Base-by-base conservation (phyloP, 2,113 vertebrate genomes). In the Toxotes jaculatrix region DNA sequence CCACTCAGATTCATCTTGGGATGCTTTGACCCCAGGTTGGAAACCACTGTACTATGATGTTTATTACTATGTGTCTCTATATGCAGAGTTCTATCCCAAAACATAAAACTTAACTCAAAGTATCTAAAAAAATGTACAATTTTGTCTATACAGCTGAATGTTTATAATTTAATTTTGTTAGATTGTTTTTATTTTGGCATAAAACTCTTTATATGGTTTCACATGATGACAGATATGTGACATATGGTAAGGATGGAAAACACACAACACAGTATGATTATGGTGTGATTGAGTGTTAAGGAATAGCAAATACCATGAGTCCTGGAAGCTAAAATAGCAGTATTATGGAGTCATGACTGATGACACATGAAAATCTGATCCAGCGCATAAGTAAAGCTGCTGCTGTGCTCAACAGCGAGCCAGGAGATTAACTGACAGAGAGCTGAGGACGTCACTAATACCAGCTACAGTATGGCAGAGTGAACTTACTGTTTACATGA, bases 401-500 rank as follows among this genome's bases (percentile, higher is more conserved):
- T 36, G 78, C 70, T 84, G 17, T 34, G 74, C 56, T 73, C 21
- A 16, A 72, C 56, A 60, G 59, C 16, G 23, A 82, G 77, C 32
- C 60, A 55, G 57, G 65, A 63, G 81, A 73, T 84, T 60, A 88
- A 27, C 36, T 49, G 31, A 63, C 40, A 19, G 47, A 45, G 31
- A 68, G 71, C 47, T 0, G 45, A 61, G 34, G 70, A 82, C 16
- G 42, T 74, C 53, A 76, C 77, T 87, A 87, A 88, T 38, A 83
- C 65, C 74, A 80, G 74, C 49, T 72, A 79, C 31, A 81, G 31
- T 45, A 71, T 49, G 47, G 68, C 63, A 66, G 59, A 43, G 75
- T 32, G 61, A 82, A 96, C 95, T 96, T 95, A 95, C 95, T 95
- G 94, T 96, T 95, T 69, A 94, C 87, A 69, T 86, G 92, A 84